Conservation (phyloP, 2,797 vertebrate species). For the Onychomys leucogaster region DNA sequence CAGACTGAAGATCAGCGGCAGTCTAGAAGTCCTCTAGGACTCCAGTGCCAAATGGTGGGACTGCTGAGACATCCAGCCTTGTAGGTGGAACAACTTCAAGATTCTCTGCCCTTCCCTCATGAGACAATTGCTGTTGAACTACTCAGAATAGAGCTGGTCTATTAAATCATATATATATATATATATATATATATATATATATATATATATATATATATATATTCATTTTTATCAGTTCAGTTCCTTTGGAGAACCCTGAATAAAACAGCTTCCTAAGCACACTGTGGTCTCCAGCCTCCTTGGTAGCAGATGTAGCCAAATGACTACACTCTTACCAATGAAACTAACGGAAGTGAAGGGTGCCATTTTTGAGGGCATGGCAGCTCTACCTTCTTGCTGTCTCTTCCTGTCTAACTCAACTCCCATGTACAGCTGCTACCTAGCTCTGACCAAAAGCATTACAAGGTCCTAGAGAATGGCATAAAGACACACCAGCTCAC, state of each 20-base stretch:
- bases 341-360: background rate
- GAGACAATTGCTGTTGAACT: background rate
- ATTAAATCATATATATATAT: background rate
- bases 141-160: background rate
- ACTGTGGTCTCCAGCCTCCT: background rate
- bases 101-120: background rate
- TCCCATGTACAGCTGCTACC: background rate
- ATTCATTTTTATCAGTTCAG: background rate
- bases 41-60: too few species aligned
- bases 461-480: background rate
- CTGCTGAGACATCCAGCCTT: background rate
- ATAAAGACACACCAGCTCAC: background rate
- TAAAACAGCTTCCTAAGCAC: background rate
- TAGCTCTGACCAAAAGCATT: background rate
- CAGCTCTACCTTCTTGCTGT: background rate
- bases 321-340: background rate
- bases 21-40: background rate
- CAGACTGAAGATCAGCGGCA: background rate
- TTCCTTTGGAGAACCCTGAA: background rate
- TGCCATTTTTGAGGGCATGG: background rate
- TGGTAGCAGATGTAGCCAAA: background rate
- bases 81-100: background rate
- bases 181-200: background rate
- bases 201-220: background rate
- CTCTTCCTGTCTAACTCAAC: background rate